phyloP scores from a whole-genome alignment of 2,888 invertebrate species.

The Leucania comma region DNA sequence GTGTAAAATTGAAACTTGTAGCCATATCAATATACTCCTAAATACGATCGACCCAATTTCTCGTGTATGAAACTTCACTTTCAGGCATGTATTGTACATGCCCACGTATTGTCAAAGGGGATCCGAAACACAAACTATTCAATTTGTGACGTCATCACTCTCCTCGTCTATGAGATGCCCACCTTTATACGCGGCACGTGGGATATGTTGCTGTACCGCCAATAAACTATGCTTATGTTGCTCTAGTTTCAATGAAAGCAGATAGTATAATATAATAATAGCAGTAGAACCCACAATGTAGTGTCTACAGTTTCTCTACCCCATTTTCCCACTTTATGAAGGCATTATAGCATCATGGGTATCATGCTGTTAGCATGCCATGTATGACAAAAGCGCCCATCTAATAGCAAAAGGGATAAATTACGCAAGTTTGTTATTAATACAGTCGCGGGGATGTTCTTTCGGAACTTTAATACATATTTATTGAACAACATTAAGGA shows the following conservation, averaged over 20 bases:
- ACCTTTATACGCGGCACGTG: slow-evolving; percentile 16
- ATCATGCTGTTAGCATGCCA: neutral
- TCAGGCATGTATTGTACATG: neutral
- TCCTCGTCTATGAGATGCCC: neutral
- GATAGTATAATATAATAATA: no score
- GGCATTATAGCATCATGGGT: neutral
- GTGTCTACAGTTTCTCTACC: neutral
- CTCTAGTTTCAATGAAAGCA: slow-evolving; percentile 16
- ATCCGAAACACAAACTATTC: slow-evolving; percentile 9
- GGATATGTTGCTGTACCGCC: slow-evolving; percentile 10
- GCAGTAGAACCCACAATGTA: no score
- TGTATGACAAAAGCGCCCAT: neutral
- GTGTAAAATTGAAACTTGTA: neutral
- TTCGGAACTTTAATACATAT: neutral
- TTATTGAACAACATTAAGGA: neutral
- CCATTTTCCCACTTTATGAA: neutral
- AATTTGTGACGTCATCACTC: slow-evolving; percentile 13
- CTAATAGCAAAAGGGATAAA: neutral
- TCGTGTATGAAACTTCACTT: neutral
- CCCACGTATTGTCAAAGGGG: neutral
- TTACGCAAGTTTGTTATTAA: neutral
- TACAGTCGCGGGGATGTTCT: neutral
- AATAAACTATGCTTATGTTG: slow-evolving; percentile 16
- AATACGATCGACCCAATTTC: neutral
- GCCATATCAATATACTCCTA: neutral